A percentile compares a stretch with the other conserved stretches of the same genome.
phyloP scores from a whole-genome alignment of 2,113 vertebrate species.

The Ochotona princeps region DNA sequence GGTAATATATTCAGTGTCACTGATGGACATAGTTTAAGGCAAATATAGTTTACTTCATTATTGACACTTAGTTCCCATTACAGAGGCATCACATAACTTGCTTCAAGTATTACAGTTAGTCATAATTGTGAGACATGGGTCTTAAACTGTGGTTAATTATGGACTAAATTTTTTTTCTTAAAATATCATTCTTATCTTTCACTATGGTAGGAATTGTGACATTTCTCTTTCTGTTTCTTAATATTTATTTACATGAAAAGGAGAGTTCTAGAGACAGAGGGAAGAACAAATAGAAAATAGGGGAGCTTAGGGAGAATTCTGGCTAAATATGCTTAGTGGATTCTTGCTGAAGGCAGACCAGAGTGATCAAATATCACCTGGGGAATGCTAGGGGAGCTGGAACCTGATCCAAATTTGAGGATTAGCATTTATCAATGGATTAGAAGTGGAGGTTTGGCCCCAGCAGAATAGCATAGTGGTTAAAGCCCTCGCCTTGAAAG shows the following conservation, averaged over 20 bases:
- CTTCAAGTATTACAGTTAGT: neutral
- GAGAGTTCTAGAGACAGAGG: too few species aligned
- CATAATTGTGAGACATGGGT: neutral
- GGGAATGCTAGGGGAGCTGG: too few species aligned
- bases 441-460: neutral
- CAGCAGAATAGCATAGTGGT: too few species aligned
- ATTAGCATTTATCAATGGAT: neutral
- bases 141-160: neutral
- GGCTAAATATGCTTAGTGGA: too few species aligned
- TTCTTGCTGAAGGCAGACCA: neutral
- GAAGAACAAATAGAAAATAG: neutral
- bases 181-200: neutral
- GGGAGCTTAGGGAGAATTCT: neutral
- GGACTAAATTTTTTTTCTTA: neutral
- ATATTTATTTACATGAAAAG: too few species aligned
- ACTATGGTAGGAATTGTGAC: neutral
- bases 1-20: neutral
- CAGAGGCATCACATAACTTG: neutral
- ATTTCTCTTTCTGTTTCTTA: neutral
- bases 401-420: neutral
- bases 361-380: neutral
- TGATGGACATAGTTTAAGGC: neutral
- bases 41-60: conserved; percentile 16
- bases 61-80: neutral
- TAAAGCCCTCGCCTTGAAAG: too few species aligned